Base-by-base conservation (phyloP, 1,140 invertebrate genomes). In the Leptopilina boulardi region DNA sequence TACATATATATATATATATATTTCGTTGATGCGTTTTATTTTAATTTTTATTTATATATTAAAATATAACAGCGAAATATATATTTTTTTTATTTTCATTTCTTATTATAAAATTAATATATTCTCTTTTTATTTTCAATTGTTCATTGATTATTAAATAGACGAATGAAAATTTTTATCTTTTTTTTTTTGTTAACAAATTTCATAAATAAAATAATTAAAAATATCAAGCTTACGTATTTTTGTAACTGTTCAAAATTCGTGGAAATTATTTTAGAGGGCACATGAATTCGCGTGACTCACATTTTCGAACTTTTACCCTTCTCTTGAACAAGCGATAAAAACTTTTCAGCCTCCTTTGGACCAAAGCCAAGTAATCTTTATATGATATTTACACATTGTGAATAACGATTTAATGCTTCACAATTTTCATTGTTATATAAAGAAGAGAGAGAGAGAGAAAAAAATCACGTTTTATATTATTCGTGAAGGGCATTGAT, bases 331-430 rank as follows among this genome's bases (percentile, higher is more conserved):
- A 77, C 77, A 74, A 75, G 78, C 70, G 75, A 77, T 41, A 19
- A 75, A 80, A 81, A 41, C 59, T 78, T 77, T 78, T 30, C 75
- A 77, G 77, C 74, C 54, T 66, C 30, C 72, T 81, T 78, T 81
- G 80, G 77, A 81, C 51, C 11, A 5, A 26, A 34, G 80, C 80
- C 80, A 81, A 77, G 54, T 38, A 66, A 19, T 70, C 74, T 74
- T 74, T 75, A 76, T 74, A 80, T 77, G 44, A 47, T 47, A 47
- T 47, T 47, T 47, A 47, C 15, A 47, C 44, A 15, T 47, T 13
- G 44, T 47, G 44, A 47, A 47, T 47, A 47, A 47, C 44, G 44
- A 47, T 47, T 47, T 47, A 47, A 47, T 47, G 15, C 44, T 15
- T 47, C 10, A n/a, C 11, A 47, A 47, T 47, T 47, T 30, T 47